Conservation (phyloP, 2,888 invertebrate genomes). For the Alsophila aescularia region DNA sequence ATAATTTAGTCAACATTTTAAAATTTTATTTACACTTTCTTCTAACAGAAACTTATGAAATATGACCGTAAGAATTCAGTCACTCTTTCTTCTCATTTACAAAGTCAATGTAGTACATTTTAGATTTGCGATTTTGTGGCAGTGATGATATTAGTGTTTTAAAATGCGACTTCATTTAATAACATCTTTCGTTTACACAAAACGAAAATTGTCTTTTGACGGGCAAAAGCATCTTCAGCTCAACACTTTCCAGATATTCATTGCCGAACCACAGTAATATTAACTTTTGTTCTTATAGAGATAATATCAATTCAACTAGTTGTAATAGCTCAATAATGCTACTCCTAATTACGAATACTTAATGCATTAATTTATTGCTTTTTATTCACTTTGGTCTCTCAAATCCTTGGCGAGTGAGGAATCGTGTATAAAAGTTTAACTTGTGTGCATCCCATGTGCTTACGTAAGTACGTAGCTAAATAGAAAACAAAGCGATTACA, state of each 20-base stretch:
- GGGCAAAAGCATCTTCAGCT: conserved; percentile 60
- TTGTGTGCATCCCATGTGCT: conserved; percentile 75
- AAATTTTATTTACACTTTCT: conserved; percentile 15
- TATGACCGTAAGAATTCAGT: conserved; percentile 12
- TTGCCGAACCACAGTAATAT: conserved; percentile 23
- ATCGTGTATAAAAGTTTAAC: conserved; percentile 68
- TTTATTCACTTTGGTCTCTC: conserved; percentile 75
- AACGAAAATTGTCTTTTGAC: conserved; percentile 74
- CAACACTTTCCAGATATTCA: conserved; percentile 23
- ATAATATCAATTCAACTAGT: conserved; percentile 51
- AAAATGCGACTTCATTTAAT: conserved; percentile 13
- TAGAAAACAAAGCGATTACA: conserved; percentile 71
- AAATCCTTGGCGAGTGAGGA: conserved; percentile 73
- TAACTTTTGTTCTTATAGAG: conserved; percentile 42
- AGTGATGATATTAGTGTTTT: conserved; percentile 28
- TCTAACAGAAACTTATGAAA: conserved; percentile 4
- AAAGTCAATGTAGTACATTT: neutral
- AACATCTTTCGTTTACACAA: conserved; percentile 36
- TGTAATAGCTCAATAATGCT: conserved; percentile 49
- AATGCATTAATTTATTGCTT: conserved; percentile 70
- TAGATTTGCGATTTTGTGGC: conserved; percentile 24
- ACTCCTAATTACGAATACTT: conserved; percentile 63
- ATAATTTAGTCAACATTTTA: conserved; percentile 8
- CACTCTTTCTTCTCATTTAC: conserved; percentile 15
- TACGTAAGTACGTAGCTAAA: conserved; percentile 64